Conservation (phyloP, 2,888 invertebrate genomes). For the Heliconius ismenius region DNA sequence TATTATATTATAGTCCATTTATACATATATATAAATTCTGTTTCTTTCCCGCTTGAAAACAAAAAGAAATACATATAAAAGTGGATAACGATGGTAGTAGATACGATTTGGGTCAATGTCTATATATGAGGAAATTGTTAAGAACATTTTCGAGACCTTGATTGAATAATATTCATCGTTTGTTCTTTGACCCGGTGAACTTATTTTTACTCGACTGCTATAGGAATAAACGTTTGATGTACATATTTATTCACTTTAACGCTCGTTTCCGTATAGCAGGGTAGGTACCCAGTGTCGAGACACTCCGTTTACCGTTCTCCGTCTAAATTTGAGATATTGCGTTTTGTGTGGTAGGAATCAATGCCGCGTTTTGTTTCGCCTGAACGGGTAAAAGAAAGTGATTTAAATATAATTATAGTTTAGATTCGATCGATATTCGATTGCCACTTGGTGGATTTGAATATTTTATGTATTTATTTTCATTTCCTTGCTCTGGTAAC, state of each 20-base stretch:
- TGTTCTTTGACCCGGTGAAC: constrained; percentile 15
- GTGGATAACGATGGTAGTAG: not conserved
- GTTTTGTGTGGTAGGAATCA: not conserved
- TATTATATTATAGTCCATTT: no score
- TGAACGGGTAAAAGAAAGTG: no score
- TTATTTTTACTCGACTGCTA: not conserved
- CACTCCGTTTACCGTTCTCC: not conserved
- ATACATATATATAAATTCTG: not conserved
- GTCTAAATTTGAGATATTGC: not conserved
- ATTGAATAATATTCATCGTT: constrained; percentile 16
- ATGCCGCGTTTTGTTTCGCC: not conserved
- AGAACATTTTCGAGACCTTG: constrained; percentile 12
- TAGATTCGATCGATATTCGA: not conserved
- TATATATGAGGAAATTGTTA: constrained; percentile 12
- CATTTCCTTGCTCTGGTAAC: not conserved
- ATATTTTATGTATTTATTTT: not conserved
- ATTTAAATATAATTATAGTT: no score
- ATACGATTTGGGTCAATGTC: constrained; percentile 19
- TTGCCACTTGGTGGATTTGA: not conserved
- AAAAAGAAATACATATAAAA: not conserved
- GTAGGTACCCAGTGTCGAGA: not conserved
- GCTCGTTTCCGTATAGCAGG: not conserved
- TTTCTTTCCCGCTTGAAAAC: not conserved
- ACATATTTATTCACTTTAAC: no score
- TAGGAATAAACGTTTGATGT: no score